Evolutionary conservation across 2,113 vertebrate genomes (phyloP), one percentile per base, ranked within the genome.

Genomic region (Oreochromis aureus): DNA sequence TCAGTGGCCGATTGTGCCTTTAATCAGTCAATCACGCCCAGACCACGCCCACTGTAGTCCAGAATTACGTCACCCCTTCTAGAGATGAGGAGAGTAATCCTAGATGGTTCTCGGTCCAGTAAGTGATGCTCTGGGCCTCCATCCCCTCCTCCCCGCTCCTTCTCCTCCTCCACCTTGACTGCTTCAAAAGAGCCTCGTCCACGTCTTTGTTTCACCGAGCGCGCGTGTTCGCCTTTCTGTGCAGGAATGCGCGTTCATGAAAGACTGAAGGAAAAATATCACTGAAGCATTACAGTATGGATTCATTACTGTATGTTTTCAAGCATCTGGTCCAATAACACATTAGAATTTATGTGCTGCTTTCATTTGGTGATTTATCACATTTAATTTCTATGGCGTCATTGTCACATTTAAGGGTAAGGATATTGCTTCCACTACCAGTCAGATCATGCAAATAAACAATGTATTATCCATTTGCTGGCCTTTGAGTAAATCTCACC

Each of bases 51-150:
- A 89, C 86, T 58, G 81, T 13, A 87, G 85, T 84, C 58, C 19
- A 88, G 83, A 83, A 71, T 97, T 92, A 96, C 92, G 94, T 97
- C 95, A 96, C 89, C 34, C 18, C 19, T 48, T 90, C 91, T 84
- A 87, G 79, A 78, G 82, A 87, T 61, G 55, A 73, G 78, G 59
- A 39, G 15, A 90, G 91, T 89, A 92, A 91, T 91, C 85, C 89
- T 90, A 69, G 86, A 53, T 86, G 83, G 58, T 88, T 39, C 85
- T 83, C 86, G 56, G 46, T 90, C 89, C 86, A 93, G 85, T 88
- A 89, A 90, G 84, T 87, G 92, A 91, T 92, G 87, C 71, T 79
- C 82, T 56, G 73, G 66, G 48, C 87, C 80, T 82, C 61, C 34
- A 66, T 46, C 88, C n/a, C 54, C 87, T n/a, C 53, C 18, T 36